These are phyloP conservation scores for Candoia aspera DNA, from an alignment of 2,113 vertebrate species.

Conservation along the genomic window DNA sequence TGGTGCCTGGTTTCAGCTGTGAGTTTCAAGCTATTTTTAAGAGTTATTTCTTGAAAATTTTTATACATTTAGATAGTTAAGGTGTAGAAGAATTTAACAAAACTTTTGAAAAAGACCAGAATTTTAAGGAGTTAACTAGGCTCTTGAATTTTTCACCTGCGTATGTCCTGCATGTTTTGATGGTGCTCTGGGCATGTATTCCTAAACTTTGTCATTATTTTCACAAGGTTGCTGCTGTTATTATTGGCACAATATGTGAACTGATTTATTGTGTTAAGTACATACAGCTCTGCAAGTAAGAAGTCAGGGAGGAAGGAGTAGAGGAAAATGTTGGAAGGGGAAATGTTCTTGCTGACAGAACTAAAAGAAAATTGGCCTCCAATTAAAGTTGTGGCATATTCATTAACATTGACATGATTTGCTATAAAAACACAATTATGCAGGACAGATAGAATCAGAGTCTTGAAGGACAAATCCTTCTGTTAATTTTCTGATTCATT, in stretches of 20 bases:
- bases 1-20: background rate
- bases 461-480: slow-evolving; percentile 48
- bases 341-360: background rate
- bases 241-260: background rate
- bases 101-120: background rate
- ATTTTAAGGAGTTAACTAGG: background rate
- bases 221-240: background rate
- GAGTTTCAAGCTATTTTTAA: background rate
- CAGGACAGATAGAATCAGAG: slow-evolving; percentile 47
- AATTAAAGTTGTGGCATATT: slow-evolving; percentile 23
- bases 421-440: slow-evolving; percentile 40
- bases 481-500: slow-evolving; percentile 36
- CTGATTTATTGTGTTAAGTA: background rate
- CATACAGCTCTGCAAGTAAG: background rate
- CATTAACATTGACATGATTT: slow-evolving; percentile 43
- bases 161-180: background rate
- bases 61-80: background rate
- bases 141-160: background rate
- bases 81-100: background rate
- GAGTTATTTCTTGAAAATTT: background rate
- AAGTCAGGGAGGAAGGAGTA: background rate
- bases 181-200: background rate
- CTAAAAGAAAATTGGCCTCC: slow-evolving; percentile 1
- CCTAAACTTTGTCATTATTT: background rate
- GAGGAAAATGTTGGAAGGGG: background rate